phyloP scores from a whole-genome alignment of 2,888 invertebrate genomes.

The Andrena chrysosceles region DNA sequence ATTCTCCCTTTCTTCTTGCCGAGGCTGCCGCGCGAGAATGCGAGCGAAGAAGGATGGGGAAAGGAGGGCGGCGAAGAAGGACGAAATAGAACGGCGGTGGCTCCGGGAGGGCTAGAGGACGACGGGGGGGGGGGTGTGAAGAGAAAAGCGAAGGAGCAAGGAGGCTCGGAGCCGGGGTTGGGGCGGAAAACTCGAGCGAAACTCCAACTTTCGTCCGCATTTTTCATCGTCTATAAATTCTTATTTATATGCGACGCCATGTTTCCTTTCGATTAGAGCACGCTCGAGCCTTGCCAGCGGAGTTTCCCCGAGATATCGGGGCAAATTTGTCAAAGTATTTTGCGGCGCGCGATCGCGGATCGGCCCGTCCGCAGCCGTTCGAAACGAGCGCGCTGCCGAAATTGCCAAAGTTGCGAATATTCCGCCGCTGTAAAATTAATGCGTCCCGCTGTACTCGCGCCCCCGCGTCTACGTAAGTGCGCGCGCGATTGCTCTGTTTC shows the following conservation, averaged over 20 bases:
- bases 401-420: slow-evolving; percentile 70
- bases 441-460: slow-evolving; percentile 51
- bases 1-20: slow-evolving; percentile 64
- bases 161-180: slow-evolving; percentile 41
- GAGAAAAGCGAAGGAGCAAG: slow-evolving; percentile 21
- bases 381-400: slow-evolving; percentile 54
- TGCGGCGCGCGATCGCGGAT: slow-evolving; percentile 58
- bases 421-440: slow-evolving; percentile 70
- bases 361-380: slow-evolving; percentile 49
- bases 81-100: slow-evolving; percentile 30
- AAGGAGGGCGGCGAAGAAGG: slow-evolving; percentile 10
- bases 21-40: slow-evolving; percentile 25
- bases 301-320: slow-evolving; percentile 71
- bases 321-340: slow-evolving; percentile 74
- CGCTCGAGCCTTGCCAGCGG: slow-evolving; percentile 60
- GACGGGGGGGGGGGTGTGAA: slow-evolving; percentile 8
- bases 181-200: slow-evolving; percentile 72
- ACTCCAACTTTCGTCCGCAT: slow-evolving; percentile 81
- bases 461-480: slow-evolving; percentile 43
- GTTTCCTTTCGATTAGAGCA: slow-evolving; percentile 82
- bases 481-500: slow-evolving; percentile 40
- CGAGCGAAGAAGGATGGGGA: slow-evolving; percentile 57
- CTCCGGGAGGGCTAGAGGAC: slow-evolving; percentile 16
- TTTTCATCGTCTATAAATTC: slow-evolving; percentile 85
- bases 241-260: slow-evolving; percentile 84